Evolutionary conservation across 53 echinoderm and acorn worm genomes (phyloP).

Genomic region (Stichopus horrens): DNA sequence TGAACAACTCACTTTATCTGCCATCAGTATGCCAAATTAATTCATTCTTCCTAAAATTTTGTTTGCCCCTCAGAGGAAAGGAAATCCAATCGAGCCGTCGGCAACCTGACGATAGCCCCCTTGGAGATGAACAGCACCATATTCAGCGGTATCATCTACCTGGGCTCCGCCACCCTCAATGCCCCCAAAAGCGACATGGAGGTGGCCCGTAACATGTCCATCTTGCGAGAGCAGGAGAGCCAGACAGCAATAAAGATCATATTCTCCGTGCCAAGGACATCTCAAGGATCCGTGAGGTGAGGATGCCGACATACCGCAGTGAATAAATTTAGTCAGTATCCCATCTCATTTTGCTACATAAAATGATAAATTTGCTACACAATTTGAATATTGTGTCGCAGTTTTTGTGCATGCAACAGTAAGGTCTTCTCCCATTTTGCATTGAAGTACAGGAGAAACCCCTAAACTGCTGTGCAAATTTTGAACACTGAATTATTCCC

Average conservation of each 20-base stretch:
- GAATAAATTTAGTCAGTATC: no score
- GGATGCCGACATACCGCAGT: neutral
- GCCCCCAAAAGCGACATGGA: conserved; percentile 93
- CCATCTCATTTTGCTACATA: no score
- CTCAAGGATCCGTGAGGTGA: conserved; percentile 93
- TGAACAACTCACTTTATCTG: neutral
- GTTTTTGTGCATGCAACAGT: no score
- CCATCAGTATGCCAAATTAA: neutral
- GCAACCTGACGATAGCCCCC: conserved; percentile 55
- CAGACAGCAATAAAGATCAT: conserved; percentile 86
- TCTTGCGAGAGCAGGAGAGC: conserved; percentile 87
- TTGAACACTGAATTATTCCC: no score
- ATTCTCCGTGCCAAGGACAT: conserved; percentile 89
- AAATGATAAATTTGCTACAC: no score
- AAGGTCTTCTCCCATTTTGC: no score
- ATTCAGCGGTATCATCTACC: conserved; percentile 96
- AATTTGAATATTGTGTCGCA: no score
- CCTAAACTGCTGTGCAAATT: no score
- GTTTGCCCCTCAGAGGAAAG: neutral
- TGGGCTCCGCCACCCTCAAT: conserved; percentile 91
- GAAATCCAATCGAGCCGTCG: neutral
- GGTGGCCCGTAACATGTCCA: conserved; percentile 86
- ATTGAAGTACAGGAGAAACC: no score
- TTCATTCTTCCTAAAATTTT: neutral
- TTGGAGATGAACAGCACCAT: conserved; percentile 86